A percentile compares a stretch with the other conserved stretches of the same genome.
Conservation (phyloP, 2,113 vertebrate genomes). For the Bufo bufo region DNA sequence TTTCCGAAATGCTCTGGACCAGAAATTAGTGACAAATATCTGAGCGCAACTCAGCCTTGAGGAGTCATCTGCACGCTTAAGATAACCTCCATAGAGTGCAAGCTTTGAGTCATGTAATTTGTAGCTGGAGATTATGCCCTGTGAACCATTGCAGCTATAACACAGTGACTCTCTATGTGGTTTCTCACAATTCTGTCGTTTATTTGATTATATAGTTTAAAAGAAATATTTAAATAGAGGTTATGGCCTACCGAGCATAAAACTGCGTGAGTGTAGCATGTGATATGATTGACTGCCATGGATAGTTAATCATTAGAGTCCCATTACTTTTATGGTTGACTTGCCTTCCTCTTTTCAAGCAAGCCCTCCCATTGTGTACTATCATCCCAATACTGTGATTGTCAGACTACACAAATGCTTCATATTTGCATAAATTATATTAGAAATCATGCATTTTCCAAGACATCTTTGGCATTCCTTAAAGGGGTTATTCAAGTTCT, state of each 20-base stretch:
- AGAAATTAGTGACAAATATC: neutral
- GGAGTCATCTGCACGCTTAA: neutral
- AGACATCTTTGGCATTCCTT: neutral
- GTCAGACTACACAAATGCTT: neutral
- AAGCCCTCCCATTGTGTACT: neutral
- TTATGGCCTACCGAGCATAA: constrained; percentile 26
- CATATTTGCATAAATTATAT: constrained; percentile 7
- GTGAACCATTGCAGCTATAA: constrained; percentile 23
- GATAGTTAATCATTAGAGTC: constrained; percentile 27
- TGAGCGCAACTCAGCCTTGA: neutral
- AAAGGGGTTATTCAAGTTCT: no score
- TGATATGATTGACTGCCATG: constrained; percentile 17
- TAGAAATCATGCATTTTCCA: neutral
- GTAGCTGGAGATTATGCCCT: constrained; percentile 1
- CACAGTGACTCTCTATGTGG: neutral
- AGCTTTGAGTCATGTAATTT: constrained; percentile 14
- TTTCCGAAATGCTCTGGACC: neutral
- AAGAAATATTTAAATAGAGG: constrained; percentile 35
- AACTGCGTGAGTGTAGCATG: constrained; percentile 3
- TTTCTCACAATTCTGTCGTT: neutral
- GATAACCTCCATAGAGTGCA: constrained; percentile 35
- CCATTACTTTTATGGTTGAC: constrained; percentile 16
- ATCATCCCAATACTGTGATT: constrained; percentile 13
- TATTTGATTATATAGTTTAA: constrained; percentile 19
- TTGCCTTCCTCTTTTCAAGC: neutral